Evolutionary conservation across 2,888 invertebrate species (phyloP), one percentile per base, ranked within the genome.

Genomic region (Rotaria socialis): DNA sequence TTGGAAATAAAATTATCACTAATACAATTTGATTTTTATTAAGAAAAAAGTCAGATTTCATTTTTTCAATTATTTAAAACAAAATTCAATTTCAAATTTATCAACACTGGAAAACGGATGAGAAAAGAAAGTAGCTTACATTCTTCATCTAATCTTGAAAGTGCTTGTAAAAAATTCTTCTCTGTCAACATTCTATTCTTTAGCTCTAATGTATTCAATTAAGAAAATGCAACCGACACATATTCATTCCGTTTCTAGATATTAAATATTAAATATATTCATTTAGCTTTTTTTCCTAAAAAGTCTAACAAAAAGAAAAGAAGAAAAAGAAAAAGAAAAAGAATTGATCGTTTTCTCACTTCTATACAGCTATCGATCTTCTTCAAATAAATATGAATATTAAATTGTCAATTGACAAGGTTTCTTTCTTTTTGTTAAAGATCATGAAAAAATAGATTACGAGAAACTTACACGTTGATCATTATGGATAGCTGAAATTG

Each of bases 161-260:
- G 19, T 19, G 35, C 22, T 56, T 24, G 0, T 24, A 16, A 16
- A 67, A 67, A 19, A 16, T 67, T 67, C 35, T 10, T 67, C 5
- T 35, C 16, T 67, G 5, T 41, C 16, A 35, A 35, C 19, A 67
- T 67, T 67, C 19, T 19, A 16, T 11, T 67, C 67, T 67, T 67
- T 41, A 35, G 35, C 24, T 67, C 35, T 67, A 67, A 67, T 67
- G 67, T 41, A 67, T 67, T 67, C 67, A 35, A 67, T 67, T 67
- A 67, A 67, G 67, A 67, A 67, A 67, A 67, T 67, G 67, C 67
- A 67, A 67, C 35, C 19, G 67, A 67, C 67, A 67, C 19, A 67
- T 67, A 67, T 67, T 67, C 67, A 35, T 67, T 10, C 27, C 35
- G 6, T 67, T 67, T 67, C 35, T 16, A 35, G 35, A 67, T 35